These are phyloP conservation scores for Pygocentrus nattereri DNA, from an alignment of 2,797 vertebrate genomes.

Conservation along the genomic window DNA sequence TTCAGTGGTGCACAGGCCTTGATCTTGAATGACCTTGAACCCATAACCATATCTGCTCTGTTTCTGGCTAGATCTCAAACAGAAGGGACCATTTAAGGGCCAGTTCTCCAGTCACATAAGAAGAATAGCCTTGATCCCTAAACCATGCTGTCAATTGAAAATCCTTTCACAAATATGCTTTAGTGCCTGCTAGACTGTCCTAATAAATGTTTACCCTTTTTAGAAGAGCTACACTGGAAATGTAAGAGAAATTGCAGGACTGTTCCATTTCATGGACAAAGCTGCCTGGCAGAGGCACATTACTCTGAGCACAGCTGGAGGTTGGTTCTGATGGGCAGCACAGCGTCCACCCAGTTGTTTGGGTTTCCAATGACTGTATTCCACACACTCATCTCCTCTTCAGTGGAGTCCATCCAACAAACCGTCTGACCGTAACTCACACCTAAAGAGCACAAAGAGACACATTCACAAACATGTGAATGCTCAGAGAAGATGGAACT, in stretches of 20 bases:
- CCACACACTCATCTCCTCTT: slow-evolving; percentile 87
- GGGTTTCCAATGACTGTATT: slow-evolving; percentile 83
- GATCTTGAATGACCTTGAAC: background rate
- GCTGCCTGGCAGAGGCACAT: background rate
- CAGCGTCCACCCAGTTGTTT: slow-evolving; percentile 86
- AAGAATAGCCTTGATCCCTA: background rate
- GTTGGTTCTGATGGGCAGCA: slow-evolving; percentile 88
- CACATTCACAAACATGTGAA: background rate
- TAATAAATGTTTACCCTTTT: background rate
- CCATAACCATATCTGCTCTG: background rate
- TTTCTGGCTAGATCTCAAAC: background rate
- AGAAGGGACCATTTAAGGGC: background rate
- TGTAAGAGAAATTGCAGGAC: background rate
- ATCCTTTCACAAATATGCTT: background rate
- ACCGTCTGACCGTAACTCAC: slow-evolving; percentile 90
- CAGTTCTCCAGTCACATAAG: background rate
- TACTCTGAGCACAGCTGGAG: slow-evolving; percentile 66
- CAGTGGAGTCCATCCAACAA: slow-evolving; percentile 96
- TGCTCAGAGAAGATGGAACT: background rate
- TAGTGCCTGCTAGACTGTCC: background rate
- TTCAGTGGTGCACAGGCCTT: background rate
- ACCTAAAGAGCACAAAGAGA: slow-evolving; percentile 73
- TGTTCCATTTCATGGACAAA: background rate
- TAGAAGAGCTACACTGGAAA: slow-evolving; percentile 7
- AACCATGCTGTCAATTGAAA: background rate